phyloP scores from a whole-genome alignment of 2,888 invertebrate species.

The Allygus modestus region DNA sequence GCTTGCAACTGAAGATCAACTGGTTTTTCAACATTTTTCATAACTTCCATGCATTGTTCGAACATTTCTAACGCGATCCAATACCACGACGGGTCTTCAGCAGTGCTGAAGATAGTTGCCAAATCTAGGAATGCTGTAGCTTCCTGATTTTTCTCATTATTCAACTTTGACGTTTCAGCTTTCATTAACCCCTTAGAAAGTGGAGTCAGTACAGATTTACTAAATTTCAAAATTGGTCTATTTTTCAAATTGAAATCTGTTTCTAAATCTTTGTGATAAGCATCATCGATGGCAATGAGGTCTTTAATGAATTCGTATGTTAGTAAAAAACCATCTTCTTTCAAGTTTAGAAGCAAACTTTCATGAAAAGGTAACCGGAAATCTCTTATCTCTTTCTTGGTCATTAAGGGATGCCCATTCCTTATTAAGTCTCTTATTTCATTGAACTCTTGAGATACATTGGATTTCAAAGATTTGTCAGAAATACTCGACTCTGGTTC shows the following conservation, averaged over 20 bases:
- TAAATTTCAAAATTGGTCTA: neutral
- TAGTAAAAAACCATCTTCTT: slow-evolving; percentile 16
- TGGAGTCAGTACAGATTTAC: neutral
- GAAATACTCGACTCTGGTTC: neutral
- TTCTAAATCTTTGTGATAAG: neutral
- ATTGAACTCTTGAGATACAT: neutral
- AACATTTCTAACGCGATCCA: slow-evolving; percentile 14
- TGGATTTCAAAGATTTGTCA: neutral
- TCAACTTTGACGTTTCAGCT: neutral
- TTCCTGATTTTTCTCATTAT: slow-evolving; percentile 7
- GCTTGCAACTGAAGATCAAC: neutral
- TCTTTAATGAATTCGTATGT: slow-evolving; percentile 1
- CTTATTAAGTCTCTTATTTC: neutral
- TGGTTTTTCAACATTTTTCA: neutral
- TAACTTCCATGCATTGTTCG: slow-evolving; percentile 14
- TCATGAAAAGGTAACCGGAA: slow-evolving; percentile 10
- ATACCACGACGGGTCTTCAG: neutral
- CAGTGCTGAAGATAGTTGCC: neutral
- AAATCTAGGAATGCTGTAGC: slow-evolving; percentile 6
- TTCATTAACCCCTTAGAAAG: neutral
- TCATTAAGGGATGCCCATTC: neutral
- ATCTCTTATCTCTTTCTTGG: slow-evolving; percentile 6
- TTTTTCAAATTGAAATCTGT: neutral
- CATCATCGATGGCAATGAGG: slow-evolving; percentile 10
- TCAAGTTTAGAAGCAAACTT: slow-evolving; percentile 1